These are phyloP conservation scores for Arvicanthis niloticus DNA, from an alignment of 2,113 vertebrate genomes.

Conservation along the genomic window DNA sequence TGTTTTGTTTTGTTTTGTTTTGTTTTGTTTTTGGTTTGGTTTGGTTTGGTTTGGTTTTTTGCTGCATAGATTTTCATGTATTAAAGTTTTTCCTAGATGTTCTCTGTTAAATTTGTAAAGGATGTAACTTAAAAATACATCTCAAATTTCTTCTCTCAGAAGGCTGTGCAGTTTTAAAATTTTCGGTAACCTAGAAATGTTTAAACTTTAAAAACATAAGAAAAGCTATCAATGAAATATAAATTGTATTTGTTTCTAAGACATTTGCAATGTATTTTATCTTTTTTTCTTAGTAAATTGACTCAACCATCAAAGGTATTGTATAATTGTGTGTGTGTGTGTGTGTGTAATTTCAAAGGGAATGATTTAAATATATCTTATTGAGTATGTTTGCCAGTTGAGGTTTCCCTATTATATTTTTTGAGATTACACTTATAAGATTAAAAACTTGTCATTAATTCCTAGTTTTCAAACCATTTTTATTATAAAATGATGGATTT, in stretches of 20 bases:
- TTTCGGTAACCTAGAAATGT: conserved; percentile 11
- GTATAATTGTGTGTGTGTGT: neutral
- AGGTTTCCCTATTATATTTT: neutral
- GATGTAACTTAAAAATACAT: neutral
- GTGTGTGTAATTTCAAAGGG: neutral
- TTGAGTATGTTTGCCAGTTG: neutral
- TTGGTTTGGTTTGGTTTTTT: too few relatives aligned
- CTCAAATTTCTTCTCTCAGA: neutral
- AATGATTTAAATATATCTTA: neutral
- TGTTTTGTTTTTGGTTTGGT: too few relatives aligned
- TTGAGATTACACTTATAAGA: neutral
- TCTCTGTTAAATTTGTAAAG: neutral
- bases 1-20: too few relatives aligned
- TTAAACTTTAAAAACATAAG: neutral
- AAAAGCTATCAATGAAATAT: neutral
- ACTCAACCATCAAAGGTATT: neutral
- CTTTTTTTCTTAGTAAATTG: neutral
- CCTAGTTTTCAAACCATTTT: conserved; percentile 8
- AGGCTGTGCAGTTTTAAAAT: neutral
- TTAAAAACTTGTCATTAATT: neutral
- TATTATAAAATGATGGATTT: neutral
- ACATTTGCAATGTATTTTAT: neutral
- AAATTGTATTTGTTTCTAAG: conserved; percentile 35
- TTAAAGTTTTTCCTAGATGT: neutral
- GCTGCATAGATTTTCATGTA: neutral